Base-by-base conservation (phyloP, 2,797 vertebrate species). In the Anableps anableps region DNA sequence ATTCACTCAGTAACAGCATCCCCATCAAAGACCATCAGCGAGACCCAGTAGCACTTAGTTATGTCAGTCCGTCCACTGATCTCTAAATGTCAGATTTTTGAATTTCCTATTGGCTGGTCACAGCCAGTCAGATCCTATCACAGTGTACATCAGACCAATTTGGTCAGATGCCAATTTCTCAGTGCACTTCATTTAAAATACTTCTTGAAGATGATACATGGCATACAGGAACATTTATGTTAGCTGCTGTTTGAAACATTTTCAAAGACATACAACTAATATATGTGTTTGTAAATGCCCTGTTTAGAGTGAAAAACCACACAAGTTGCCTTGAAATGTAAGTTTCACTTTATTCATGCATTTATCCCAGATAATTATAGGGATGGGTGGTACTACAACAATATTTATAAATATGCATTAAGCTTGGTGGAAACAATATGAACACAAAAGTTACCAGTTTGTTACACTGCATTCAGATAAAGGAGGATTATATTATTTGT, bases 341-440 rank as follows among this genome's bases (percentile, higher is more conserved):
- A 26, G 51, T 55, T 55, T 4, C n/a, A 10, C 87, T 66, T 62
- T 75, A 80, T 85, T 83, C 31, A 72, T 84, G 71, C 77, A 51
- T 41, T 88, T 88, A 82, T 55, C 62, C 21, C 1, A 2, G 58
- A 81, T 75, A 58, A 88, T 85, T 81, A 82, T 66, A 77, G 74
- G 50, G 75, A 75, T 79, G 77, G 51, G 70, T 85, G 78, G 47
- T 51, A 31, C 71, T 78, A 50, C 48, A 50, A 75, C 81, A 80
- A 80, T 47, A 71, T 80, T 89, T 83, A 93, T 91, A 88, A 88
- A 92, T 91, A 92, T 93, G 86, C 75, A 92, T 87, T 0, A 1
- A 75, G 72, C 64, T 85, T 85, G 83, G 23, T 77, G 82, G 80
- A 79, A 91, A 87, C 81, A 85, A 83, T 83, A 82, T 74, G 89